These are phyloP conservation scores for Gopherus flavomarginatus DNA, from an alignment of 2,113 vertebrate species.

Conservation along the genomic window DNA sequence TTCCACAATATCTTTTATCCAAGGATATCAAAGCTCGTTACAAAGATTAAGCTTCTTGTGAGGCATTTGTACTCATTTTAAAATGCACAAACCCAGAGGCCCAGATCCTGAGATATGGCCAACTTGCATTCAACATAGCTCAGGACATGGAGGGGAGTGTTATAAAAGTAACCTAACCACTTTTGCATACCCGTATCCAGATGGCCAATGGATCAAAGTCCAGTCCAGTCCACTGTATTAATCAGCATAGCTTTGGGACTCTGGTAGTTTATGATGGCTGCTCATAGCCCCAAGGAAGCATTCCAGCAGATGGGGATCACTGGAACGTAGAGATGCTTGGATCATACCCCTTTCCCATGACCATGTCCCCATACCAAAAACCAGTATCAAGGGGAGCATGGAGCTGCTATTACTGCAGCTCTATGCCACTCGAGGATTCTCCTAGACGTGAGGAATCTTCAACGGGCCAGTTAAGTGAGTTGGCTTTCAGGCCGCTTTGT, in stretches of 20 bases:
- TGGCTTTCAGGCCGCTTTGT: background rate
- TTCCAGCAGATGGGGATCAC: background rate
- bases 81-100: background rate
- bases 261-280: background rate
- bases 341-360: background rate
- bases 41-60: conserved; percentile 26
- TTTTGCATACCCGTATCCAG: background rate
- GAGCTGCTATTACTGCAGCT: background rate
- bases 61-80: conserved; percentile 33
- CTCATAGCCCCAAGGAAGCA: background rate
- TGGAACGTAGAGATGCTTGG: background rate
- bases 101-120: conserved; percentile 5
- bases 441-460: background rate
- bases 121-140: background rate
- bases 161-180: background rate
- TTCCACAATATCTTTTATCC: background rate
- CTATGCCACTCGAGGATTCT: background rate
- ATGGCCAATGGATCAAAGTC: background rate
- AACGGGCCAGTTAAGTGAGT: background rate
- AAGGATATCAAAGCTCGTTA: background rate
- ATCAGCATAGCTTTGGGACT: background rate
- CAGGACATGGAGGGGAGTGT: background rate
- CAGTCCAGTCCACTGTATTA: background rate
- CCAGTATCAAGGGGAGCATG: background rate
- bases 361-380: background rate